phyloP scores from a whole-genome alignment of 2,888 invertebrate species.

The Loripinus fragilis region DNA sequence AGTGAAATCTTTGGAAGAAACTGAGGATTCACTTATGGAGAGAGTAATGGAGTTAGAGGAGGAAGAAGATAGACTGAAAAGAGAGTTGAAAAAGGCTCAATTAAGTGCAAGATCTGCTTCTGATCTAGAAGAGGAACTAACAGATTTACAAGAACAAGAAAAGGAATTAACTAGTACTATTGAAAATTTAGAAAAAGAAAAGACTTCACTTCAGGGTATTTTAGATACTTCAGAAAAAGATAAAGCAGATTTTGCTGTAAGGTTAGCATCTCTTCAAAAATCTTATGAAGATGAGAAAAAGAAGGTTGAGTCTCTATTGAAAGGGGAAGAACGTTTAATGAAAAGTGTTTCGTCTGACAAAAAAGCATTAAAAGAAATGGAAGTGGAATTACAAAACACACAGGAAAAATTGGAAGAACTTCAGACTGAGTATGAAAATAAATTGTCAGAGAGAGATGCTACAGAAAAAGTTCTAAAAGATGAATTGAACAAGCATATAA shows the following conservation, averaged over 20 bases:
- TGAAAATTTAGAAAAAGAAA: slow-evolving; percentile 55
- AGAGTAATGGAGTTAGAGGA: slow-evolving; percentile 77
- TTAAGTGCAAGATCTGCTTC: slow-evolving; percentile 46
- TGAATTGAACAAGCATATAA: slow-evolving; percentile 50
- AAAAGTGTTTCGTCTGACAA: slow-evolving; percentile 61
- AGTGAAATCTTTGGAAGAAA: slow-evolving; percentile 73
- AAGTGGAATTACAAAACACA: slow-evolving; percentile 63
- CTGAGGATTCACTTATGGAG: slow-evolving; percentile 79
- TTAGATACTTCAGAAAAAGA: slow-evolving; percentile 46
- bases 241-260: slow-evolving; percentile 57
- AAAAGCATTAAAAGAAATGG: slow-evolving; percentile 62
- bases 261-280: slow-evolving; percentile 54
- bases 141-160: slow-evolving; percentile 56
- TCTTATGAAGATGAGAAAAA: slow-evolving; percentile 64
- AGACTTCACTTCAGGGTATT: slow-evolving; percentile 45
- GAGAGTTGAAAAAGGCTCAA: slow-evolving; percentile 60
- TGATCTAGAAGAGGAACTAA: slow-evolving; percentile 60
- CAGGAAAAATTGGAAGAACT: slow-evolving; percentile 70
- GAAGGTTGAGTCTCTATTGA: slow-evolving; percentile 59
- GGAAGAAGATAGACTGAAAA: slow-evolving; percentile 63
- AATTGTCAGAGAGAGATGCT: slow-evolving; percentile 54
- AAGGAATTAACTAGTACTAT: slow-evolving; percentile 50
- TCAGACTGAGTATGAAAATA: slow-evolving; percentile 70
- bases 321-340: slow-evolving; percentile 64
- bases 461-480: slow-evolving; percentile 50